These are phyloP conservation scores for Ceyx erithaca DNA, from an alignment of 2,797 vertebrate species.

Conservation along the genomic window DNA sequence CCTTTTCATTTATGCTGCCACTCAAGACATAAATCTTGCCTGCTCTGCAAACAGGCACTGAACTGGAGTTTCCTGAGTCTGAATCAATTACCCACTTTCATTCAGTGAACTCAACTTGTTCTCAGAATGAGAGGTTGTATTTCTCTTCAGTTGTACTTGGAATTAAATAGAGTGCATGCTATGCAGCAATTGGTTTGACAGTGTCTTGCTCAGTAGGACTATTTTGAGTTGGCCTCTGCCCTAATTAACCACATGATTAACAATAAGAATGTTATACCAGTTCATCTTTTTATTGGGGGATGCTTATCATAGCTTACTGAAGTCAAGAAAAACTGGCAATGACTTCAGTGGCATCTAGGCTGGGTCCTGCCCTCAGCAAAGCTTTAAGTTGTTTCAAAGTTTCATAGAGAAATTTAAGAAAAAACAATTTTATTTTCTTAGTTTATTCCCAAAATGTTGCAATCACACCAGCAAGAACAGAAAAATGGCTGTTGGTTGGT, in stretches of 20 bases:
- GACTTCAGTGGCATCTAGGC: not conserved
- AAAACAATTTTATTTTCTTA: slow-evolving; percentile 26
- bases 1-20: not conserved
- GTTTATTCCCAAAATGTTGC: not conserved
- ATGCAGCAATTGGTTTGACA: not conserved
- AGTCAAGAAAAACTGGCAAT: not conserved
- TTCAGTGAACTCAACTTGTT: not conserved
- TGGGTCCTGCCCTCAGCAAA: not conserved
- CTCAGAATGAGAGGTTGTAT: not conserved
- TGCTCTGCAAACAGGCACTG: not conserved
- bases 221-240: not conserved
- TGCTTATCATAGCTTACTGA: not conserved
- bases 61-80: not conserved
- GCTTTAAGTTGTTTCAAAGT: not conserved
- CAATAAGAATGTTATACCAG: not conserved
- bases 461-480: not conserved
- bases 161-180: not conserved
- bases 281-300: not conserved
- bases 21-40: not conserved
- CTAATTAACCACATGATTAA: not conserved
- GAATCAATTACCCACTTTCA: not conserved
- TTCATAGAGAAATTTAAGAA: not conserved
- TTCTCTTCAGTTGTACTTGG: not conserved
- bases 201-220: not conserved
- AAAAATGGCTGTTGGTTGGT: not conserved